These are phyloP conservation scores for Bubo scandiacus DNA, from an alignment of 2,113 vertebrate species.

Conservation along the genomic window DNA sequence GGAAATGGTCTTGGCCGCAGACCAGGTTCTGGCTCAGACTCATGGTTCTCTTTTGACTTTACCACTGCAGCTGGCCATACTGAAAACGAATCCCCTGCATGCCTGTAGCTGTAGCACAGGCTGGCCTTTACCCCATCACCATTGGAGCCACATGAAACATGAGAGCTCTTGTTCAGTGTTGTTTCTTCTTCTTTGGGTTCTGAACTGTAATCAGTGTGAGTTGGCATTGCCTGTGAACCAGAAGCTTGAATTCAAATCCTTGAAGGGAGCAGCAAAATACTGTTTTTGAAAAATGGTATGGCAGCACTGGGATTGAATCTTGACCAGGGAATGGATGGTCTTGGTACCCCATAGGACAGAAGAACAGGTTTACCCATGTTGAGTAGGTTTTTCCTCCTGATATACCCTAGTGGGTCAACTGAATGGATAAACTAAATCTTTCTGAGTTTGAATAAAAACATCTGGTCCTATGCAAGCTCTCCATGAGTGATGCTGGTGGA, in stretches of 20 bases:
- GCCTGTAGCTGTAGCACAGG: background rate
- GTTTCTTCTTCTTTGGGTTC: background rate
- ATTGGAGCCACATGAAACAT: background rate
- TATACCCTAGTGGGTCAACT: background rate
- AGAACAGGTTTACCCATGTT: background rate
- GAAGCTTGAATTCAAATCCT: background rate
- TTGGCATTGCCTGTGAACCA: background rate
- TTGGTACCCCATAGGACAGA: background rate
- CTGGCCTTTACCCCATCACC: background rate
- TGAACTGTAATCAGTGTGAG: background rate
- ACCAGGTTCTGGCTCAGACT: background rate
- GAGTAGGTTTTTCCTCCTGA: background rate
- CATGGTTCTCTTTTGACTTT: background rate
- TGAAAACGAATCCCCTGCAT: background rate
- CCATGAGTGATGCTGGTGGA: rapidly evolving
- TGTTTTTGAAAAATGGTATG: background rate
- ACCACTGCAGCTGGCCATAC: background rate
- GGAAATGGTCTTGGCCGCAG: constrained; percentile 12
- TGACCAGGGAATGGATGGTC: background rate
- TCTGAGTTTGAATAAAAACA: background rate
- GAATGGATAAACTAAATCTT: background rate
- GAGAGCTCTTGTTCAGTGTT: background rate
- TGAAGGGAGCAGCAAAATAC: background rate
- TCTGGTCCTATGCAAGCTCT: background rate
- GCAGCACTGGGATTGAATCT: background rate